These are phyloP conservation scores for Haliclystus octoradiatus DNA, from an alignment of 30 jellyfish, hydroid and myxozoan genomes.

Conservation along the genomic window DNA sequence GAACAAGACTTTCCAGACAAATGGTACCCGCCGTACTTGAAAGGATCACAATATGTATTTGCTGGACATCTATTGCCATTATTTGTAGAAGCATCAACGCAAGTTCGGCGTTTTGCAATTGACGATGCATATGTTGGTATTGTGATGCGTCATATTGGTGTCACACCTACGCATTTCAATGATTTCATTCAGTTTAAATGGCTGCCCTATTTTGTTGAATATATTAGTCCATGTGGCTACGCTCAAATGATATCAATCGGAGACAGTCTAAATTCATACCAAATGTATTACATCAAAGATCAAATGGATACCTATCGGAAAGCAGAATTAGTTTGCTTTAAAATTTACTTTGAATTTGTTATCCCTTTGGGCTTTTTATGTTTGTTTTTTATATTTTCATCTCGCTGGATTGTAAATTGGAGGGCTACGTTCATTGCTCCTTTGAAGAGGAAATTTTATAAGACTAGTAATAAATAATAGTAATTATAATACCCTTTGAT, in stretches of 20 bases:
- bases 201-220: constrained; percentile 31
- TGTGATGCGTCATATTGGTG: constrained; percentile 41
- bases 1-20: constrained; percentile 12
- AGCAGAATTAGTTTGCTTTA: too few species aligned
- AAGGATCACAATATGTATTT: constrained; percentile 49
- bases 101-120: constrained; percentile 43
- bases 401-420: too few species aligned
- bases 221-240: constrained; percentile 45
- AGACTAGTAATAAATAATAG: too few species aligned
- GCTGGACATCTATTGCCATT: constrained; percentile 35
- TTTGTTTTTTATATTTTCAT: too few species aligned
- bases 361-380: too few species aligned
- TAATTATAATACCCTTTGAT: too few species aligned
- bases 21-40: constrained; percentile 40
- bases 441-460: too few species aligned
- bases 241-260: constrained; percentile 56
- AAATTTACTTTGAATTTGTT: too few species aligned
- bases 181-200: constrained; percentile 40
- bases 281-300: constrained; percentile 30
- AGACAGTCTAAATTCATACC: constrained; percentile 45
- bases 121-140: constrained; percentile 92
- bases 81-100: constrained; percentile 30
- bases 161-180: constrained; percentile 23
- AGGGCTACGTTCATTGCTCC: too few species aligned
- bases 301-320: constrained; percentile 20